Percentiles rank a stretch among this genome's conserved stretches.
These are phyloP conservation scores for Neuroscelio doddi DNA, from an alignment of 2,888 invertebrate species.

Conservation along the genomic window DNA sequence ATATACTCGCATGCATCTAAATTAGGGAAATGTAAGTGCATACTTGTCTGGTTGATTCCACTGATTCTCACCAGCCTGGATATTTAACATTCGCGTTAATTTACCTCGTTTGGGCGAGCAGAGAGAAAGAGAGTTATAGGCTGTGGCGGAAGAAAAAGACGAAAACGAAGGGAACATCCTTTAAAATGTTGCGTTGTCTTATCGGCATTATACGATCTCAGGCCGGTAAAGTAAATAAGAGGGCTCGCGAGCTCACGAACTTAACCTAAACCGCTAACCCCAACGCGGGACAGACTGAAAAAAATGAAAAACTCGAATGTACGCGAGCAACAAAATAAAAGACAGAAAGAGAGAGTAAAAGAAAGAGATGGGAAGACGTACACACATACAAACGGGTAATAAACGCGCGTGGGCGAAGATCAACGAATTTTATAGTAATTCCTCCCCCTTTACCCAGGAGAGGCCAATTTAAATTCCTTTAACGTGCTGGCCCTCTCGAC, in stretches of 20 bases:
- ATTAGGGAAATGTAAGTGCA: conserved; percentile 8
- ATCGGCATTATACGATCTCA: conserved; percentile 58
- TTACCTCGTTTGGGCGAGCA: conserved; percentile 48
- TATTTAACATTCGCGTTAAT: conserved; percentile 53
- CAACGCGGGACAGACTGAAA: conserved; percentile 34
- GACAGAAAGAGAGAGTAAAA: conserved; percentile 24
- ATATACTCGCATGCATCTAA: background rate
- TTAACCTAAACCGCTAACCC: conserved; percentile 62
- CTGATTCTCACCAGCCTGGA: conserved; percentile 37
- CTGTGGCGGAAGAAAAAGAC: conserved; percentile 16
- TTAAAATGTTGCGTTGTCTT: conserved; percentile 49
- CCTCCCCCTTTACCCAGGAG: conserved; percentile 55
- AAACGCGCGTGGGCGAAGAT: conserved; percentile 63
- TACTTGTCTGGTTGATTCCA: conserved; percentile 5
- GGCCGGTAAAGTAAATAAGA: conserved; percentile 62
- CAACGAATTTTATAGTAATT: conserved; percentile 63
- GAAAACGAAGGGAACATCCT: conserved; percentile 34
- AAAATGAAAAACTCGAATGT: conserved; percentile 30
- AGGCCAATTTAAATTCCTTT: conserved; percentile 64
- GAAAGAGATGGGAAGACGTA: conserved; percentile 33
- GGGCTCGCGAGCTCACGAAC: conserved; percentile 58
- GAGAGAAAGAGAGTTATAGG: conserved; percentile 25
- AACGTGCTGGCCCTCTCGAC: conserved; percentile 50
- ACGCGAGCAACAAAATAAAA: conserved; percentile 19
- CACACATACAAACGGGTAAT: conserved; percentile 52